Evolutionary conservation across 1,140 invertebrate species (phyloP).

Genomic region (Temnothorax longispinosus): DNA sequence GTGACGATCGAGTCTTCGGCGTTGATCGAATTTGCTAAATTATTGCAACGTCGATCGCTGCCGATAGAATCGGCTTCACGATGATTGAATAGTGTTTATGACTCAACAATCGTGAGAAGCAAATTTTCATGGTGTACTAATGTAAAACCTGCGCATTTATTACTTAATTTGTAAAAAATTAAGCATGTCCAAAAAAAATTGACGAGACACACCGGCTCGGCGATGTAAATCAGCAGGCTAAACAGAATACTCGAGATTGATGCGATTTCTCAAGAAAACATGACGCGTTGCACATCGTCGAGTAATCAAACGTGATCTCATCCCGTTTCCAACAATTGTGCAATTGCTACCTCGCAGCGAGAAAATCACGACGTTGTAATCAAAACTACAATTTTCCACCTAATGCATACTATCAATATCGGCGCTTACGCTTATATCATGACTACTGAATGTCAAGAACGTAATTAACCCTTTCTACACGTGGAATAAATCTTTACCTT

Average conservation of each 20-base stretch:
- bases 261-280: background rate
- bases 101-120: background rate
- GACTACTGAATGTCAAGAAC: conserved; percentile 7
- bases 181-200: background rate
- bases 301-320: conserved; percentile 33
- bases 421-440: background rate
- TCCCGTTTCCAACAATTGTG: conserved; percentile 3
- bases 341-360: background rate
- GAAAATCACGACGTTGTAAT: conserved; percentile 1
- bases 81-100: background rate
- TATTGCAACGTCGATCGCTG: conserved; percentile 3
- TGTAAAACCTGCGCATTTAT: background rate
- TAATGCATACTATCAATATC: background rate
- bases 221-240: background rate
- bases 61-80: background rate
- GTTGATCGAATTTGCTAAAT: conserved; percentile 2
- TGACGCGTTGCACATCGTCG: background rate
- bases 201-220: no score
- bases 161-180: background rate
- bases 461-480: background rate
- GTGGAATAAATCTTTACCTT: background rate
- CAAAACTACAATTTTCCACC: conserved; percentile 17
- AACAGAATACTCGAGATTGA: background rate
- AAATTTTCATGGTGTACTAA: background rate
- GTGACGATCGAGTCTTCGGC: conserved; percentile 13